phyloP scores from a whole-genome alignment of 2,113 vertebrate species.

The Meriones unguiculatus region DNA sequence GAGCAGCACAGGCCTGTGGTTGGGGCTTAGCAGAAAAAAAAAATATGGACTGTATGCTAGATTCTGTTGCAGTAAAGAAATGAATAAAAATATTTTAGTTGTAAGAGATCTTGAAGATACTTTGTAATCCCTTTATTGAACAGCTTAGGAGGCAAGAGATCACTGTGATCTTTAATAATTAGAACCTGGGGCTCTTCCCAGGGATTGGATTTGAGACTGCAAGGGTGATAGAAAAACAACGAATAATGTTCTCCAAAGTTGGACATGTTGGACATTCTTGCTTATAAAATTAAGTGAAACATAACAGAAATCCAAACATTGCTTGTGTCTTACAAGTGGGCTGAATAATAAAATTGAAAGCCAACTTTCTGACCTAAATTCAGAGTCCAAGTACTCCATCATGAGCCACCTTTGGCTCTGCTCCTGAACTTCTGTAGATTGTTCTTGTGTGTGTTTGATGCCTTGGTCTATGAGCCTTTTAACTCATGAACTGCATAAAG shows the following conservation, averaged over 20 bases:
- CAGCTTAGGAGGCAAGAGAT: background rate
- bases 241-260: conserved; percentile 74
- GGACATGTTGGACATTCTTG: conserved; percentile 79
- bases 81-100: background rate
- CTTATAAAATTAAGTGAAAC: conserved; percentile 45
- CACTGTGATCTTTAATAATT: background rate
- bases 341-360: conserved; percentile 79
- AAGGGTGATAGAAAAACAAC: conserved; percentile 45
- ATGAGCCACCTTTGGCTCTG: conserved; percentile 70
- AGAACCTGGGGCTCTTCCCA: background rate
- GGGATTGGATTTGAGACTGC: background rate
- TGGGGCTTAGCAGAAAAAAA: background rate
- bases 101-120: background rate
- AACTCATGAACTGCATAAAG: conserved; percentile 70
- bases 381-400: conserved; percentile 75
- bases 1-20: background rate
- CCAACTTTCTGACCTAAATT: conserved; percentile 86
- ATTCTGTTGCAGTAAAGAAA: background rate
- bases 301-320: conserved; percentile 32
- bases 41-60: background rate
- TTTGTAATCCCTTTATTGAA: background rate
- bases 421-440: conserved; percentile 67
- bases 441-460: conserved; percentile 69
- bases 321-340: background rate
- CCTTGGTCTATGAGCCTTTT: conserved; percentile 48